Base-by-base conservation (phyloP, 2,888 invertebrate species). In the Physocephala rufipes region DNA sequence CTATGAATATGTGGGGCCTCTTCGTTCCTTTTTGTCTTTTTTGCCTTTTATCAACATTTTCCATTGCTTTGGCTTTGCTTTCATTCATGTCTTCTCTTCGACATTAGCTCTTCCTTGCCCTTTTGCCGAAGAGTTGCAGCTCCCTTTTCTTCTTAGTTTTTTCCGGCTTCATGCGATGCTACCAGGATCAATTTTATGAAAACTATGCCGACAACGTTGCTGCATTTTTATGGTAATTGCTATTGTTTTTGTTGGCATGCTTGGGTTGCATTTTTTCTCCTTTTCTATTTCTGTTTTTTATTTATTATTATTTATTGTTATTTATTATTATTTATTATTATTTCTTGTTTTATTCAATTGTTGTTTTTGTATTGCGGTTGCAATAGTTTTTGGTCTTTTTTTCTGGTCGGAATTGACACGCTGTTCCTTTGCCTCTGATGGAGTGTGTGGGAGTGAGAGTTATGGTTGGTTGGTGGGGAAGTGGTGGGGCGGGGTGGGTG, bases 181-280 rank as follows among this genome's bases (percentile, higher is more conserved):
- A 45, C 58, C 67, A 65, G 65, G 65, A 58, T 26, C 47, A 45
- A 47, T 67, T 58, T 67, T 43, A 43, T 45, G 26, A n/a, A 53
- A 43, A 19, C 28, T 49, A 19, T 13, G 12, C 65, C 16, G 43
- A 7, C 43, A 30, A 16, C 51, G 24, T 65, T 28, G 5, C 13
- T 45, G 12, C 15, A 67, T 55, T 67, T 67, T 55, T 49, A 68
- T 68, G 67, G 59, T 68, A 67, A 67, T 61, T 68, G 61, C 36
- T 7, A 36, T 36, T 36, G 36, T 36, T 36, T 36, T 36, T 36
- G 36, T 36, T 36, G 36, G 36, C 36, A 36, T 19, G 24, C 12
- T 12, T 19, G 19, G 24, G 15, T 3, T 26, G 26, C 15, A 1
- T 55, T 55, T 1, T 26, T 2, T 21, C 15, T 21, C 55, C 24